phyloP scores from a whole-genome alignment of 2,888 invertebrate species.

The Pyrrhia umbra region DNA sequence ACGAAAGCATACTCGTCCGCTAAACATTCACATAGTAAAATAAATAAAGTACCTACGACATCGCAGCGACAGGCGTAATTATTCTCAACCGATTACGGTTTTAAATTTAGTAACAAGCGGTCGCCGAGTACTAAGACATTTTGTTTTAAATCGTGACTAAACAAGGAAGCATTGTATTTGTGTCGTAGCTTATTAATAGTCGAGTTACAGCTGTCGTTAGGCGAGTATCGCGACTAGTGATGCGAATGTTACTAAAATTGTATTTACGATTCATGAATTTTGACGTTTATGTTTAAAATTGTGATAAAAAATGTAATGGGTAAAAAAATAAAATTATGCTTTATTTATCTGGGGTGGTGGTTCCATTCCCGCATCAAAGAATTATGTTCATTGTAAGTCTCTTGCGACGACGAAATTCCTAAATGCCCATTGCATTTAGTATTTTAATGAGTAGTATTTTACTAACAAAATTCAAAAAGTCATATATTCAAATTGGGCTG shows the following conservation, averaged over 20 bases:
- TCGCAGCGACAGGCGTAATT: slow-evolving; percentile 41
- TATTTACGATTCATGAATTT: neutral
- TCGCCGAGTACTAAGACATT: slow-evolving; percentile 32
- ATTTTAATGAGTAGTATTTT: too few species aligned
- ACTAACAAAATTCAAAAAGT: too few species aligned
- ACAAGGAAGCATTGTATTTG: slow-evolving; percentile 60
- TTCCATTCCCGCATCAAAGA: too few species aligned
- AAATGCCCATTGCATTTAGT: too few species aligned
- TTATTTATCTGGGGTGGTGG: too few species aligned
- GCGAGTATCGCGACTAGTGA: slow-evolving; percentile 25
- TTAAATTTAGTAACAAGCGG: slow-evolving; percentile 52
- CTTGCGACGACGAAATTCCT: too few species aligned
- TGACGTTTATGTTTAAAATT: neutral
- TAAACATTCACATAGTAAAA: slow-evolving; percentile 32
- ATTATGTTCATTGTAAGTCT: too few species aligned
- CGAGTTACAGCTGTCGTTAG: slow-evolving; percentile 46
- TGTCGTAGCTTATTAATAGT: slow-evolving; percentile 57
- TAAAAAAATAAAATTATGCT: too few species aligned
- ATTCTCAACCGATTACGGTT: slow-evolving; percentile 50
- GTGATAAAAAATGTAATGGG: neutral
- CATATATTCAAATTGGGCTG: too few species aligned
- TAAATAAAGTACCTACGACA: slow-evolving; percentile 24
- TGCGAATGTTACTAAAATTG: slow-evolving; percentile 41
- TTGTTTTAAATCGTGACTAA: slow-evolving; percentile 60
- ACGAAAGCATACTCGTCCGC: too few species aligned